Conservation (phyloP, 2,888 invertebrate species). For the Pheosia gnoma region DNA sequence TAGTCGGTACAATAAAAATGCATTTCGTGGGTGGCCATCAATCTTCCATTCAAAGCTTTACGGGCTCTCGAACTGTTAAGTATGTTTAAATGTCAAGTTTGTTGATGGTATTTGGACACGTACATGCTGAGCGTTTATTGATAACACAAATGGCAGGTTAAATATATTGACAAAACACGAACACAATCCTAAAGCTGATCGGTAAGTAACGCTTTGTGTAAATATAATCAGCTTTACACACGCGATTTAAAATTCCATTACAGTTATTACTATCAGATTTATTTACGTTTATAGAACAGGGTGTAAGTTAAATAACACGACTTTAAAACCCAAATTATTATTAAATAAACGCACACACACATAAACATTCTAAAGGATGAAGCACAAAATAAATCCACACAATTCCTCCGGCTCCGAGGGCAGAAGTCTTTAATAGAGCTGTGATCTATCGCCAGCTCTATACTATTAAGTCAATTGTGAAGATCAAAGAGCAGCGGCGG, state of each 20-base stretch:
- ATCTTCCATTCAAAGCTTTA: constrained; percentile 55
- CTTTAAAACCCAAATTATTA: constrained; percentile 10
- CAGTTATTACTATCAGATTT: background rate
- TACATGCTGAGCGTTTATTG: constrained; percentile 4
- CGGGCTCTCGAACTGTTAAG: constrained; percentile 43
- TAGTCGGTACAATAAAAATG: constrained; percentile 74
- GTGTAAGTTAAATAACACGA: constrained; percentile 2
- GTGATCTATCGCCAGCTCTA: constrained; percentile 61
- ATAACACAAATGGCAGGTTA: constrained; percentile 4
- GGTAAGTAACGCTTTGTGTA: background rate
- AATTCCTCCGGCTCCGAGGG: constrained; percentile 38
- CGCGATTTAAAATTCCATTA: background rate
- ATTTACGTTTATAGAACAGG: background rate
- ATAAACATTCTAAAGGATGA: constrained; percentile 24
- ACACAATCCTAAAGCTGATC: background rate
- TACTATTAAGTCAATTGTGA: constrained; percentile 72
- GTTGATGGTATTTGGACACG: constrained; percentile 27
- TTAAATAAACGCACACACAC: constrained; percentile 9
- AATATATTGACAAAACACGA: constrained; percentile 5
- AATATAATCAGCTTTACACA: constrained; percentile 2
- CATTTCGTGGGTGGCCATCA: constrained; percentile 72
- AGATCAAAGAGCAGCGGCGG: constrained; percentile 54
- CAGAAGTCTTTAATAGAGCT: constrained; percentile 50
- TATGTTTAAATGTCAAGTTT: constrained; percentile 49
- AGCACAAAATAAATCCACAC: constrained; percentile 29